Conservation (phyloP, 2,113 vertebrate genomes). For the Anhinga rufa region DNA sequence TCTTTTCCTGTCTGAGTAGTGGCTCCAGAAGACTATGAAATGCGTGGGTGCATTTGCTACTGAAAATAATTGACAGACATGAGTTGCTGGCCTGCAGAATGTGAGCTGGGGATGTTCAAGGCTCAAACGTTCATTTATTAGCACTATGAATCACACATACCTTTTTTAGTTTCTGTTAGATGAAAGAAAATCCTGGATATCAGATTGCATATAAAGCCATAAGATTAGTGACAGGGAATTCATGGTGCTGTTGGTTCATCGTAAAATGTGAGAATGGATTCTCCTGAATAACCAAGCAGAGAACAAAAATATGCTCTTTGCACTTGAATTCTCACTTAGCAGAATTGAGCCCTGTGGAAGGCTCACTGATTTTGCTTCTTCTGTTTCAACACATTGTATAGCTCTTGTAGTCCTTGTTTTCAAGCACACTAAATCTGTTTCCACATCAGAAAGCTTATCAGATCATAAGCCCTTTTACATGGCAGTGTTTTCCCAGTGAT, state of each 20-base stretch:
- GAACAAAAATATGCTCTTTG: background rate
- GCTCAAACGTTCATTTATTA: background rate
- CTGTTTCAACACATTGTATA: background rate
- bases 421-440: background rate
- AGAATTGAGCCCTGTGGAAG: background rate
- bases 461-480: background rate
- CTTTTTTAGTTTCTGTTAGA: background rate
- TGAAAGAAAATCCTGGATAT: background rate
- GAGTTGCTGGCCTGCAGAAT: background rate
- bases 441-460: background rate
- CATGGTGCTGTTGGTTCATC: background rate
- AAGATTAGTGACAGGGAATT: background rate
- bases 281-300: background rate
- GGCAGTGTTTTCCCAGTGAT: background rate
- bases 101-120: background rate
- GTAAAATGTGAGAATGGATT: background rate
- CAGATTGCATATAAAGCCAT: background rate
- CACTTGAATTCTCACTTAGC: background rate
- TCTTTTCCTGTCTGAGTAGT: background rate
- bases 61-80: background rate
- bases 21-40: background rate
- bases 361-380: background rate
- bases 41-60: background rate
- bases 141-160: background rate
- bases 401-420: background rate